Conservation (phyloP, 2,797 vertebrate genomes). For the Euthynnus affinis region DNA sequence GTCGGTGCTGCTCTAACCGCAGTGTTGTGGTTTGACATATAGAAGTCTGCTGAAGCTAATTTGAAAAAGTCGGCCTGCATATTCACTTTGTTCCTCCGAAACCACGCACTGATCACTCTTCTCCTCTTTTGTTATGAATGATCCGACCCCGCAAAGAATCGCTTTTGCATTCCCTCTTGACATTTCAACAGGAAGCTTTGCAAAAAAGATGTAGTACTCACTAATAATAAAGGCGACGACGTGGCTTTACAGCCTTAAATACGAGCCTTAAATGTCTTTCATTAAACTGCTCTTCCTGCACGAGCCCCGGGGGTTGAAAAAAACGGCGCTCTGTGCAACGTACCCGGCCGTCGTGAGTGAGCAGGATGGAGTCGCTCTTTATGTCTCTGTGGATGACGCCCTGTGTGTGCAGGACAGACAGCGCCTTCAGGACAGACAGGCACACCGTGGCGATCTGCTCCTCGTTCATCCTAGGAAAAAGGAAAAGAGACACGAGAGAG, state of each 20-base stretch:
- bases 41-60: not conserved
- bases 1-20: not conserved
- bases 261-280: not conserved
- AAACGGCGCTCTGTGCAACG: not conserved
- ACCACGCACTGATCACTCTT: not conserved
- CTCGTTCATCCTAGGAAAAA: conserved; percentile 93
- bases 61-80: not conserved
- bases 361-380: conserved; percentile 98
- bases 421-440: conserved; percentile 91
- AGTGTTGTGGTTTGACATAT: conserved; percentile 8
- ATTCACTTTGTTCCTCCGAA: not conserved
- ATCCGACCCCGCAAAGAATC: not conserved
- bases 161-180: not conserved
- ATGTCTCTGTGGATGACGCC: conserved; percentile 98
- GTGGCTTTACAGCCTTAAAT: not conserved
- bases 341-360: conserved; percentile 94
- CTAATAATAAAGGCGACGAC: not conserved
- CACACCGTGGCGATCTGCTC: conserved; percentile 97
- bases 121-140: not conserved
- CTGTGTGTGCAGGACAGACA: conserved; percentile 93
- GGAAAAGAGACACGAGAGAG: not conserved
- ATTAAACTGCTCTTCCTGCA: not conserved
- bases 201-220: not conserved
- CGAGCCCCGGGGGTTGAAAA: no score
- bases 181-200: not conserved